Base-by-base conservation (phyloP, 2,797 vertebrate genomes). In the Eleutherodactylus coqui region DNA sequence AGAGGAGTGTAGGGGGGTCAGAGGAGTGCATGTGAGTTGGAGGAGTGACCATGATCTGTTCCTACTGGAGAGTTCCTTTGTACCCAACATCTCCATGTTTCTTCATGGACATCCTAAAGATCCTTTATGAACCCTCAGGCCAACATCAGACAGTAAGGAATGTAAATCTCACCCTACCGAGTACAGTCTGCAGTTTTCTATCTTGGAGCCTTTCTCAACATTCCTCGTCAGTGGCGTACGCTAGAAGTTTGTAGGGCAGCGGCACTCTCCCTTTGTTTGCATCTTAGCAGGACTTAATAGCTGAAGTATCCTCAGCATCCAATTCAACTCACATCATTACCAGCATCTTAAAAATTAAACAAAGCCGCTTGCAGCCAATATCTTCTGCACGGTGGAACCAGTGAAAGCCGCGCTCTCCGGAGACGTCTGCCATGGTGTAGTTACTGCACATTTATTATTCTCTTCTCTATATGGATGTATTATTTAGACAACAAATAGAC, bases 401-500 rank as follows among this genome's bases (percentile, higher is more conserved):
- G 47, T 83, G 55, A 24, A 73, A 43, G 67, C 6, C 0, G 4
- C 0, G 17, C 10, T 83, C 72, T 43, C 53, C 6, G 5, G 43
- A 27, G 73, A 51, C 32, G 4, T 32, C n/a, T 41, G 47, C 53
- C 60, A 32, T 21, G 4, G 13, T 27, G 47, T 10, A 24, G 32
- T 69, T 47, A 53, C 58, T 21, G 4, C 24, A 19, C 62, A 49
- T 58, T 77, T 43, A 36, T 69, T 64, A 45, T 62, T 84, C 16
- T 62, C 73, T 47, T 72, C 29, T 53, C 73, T 55, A 13, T 55
- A 82, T 43, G 55, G 47, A 82, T 73, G 55, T 32, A 62, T 62
- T 62, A 41, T 70, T 85, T 78, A 70, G 34, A 85, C 62, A 78
- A 77, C 83, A 85, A 85, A 79, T 43, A 85, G 60, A 78, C 32